These are phyloP conservation scores for Trogon melanurus DNA, from an alignment of 2,113 vertebrate genomes.

Conservation along the genomic window DNA sequence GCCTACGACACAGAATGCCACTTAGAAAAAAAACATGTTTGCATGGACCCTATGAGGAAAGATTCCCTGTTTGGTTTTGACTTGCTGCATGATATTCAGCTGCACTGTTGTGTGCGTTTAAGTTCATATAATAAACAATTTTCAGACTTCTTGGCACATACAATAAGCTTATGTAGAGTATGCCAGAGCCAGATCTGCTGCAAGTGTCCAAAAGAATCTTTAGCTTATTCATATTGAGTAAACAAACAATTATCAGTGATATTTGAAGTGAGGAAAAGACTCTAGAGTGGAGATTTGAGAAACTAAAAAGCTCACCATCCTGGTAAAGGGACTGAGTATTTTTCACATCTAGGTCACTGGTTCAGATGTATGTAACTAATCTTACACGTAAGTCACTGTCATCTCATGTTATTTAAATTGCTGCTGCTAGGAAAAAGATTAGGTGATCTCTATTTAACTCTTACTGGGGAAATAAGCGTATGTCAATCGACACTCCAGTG, in stretches of 20 bases:
- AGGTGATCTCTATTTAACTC: not conserved
- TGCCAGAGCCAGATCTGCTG: not conserved
- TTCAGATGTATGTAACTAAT: not conserved
- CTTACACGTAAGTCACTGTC: not conserved
- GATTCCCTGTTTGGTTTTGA: not conserved
- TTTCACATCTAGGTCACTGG: not conserved
- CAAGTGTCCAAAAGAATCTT: not conserved
- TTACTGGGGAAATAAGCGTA: not conserved
- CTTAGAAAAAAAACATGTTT: not conserved
- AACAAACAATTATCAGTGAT: not conserved
- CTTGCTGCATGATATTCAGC: not conserved
- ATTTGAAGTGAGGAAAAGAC: not conserved
- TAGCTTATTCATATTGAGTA: not conserved
- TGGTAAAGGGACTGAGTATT: not conserved
- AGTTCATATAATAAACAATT: not conserved
- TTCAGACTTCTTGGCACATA: not conserved
- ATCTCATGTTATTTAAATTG: not conserved
- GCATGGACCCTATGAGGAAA: not conserved
- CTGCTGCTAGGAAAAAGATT: not conserved
- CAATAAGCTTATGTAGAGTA: not conserved
- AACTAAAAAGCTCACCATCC: not conserved
- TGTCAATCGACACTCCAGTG: not conserved
- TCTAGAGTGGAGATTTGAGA: not conserved
- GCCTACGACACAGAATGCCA: fast-evolving
- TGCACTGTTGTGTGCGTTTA: not conserved